Evolutionary conservation across 1,140 invertebrate genomes (phyloP), one percentile per base, ranked within the genome.

Genomic region (Papilio machaon): DNA sequence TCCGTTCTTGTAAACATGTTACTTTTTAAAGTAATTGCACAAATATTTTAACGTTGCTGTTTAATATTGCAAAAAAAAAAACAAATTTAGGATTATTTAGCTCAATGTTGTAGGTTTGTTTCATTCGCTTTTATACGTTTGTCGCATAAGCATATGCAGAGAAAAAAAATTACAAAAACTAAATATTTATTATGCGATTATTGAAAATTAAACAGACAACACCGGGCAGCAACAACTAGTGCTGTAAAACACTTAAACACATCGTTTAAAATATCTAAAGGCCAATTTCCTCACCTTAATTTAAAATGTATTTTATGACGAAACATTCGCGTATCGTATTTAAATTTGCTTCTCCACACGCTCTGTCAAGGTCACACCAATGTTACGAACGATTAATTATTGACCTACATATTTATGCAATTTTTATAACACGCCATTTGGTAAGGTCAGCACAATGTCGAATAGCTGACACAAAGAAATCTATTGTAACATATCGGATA

Each of bases 1-100:
- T 75, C 46, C 73, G 52, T 23, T 75, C 19, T 30, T 75, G 47
- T 75, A 75, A 75, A 84, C 80, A 80, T 75, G 80, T 82, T 83
- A 83, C 73, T 47, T 73, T 75, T 75, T 75, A 49, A 47, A 52
- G 46, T 43, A 46, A 10, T 43, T 9, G 4, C 49, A 17, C 11
- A 23, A 47, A 75, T 47, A n/a, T 43, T 73, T 46, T 2, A 9
- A 52, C 47, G 64, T 35, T 67, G 64, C 17, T 7, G 54, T 30
- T 23, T 64, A 35, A 64, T 15, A 35, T 35, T 67, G 9, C 58
- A 64, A 30, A 11, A 23, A 64, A 30, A 10, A 23, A 17, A 54
- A 17, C 15, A 6, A 17, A 54, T 52, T 52, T 15, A 52, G 11
- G 23, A 8, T 30, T 30, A 11, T 30, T 30, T 30, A 67, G 23